Evolutionary conservation across 1,140 invertebrate genomes (phyloP).

Genomic region (Mactra quadrangularis): DNA sequence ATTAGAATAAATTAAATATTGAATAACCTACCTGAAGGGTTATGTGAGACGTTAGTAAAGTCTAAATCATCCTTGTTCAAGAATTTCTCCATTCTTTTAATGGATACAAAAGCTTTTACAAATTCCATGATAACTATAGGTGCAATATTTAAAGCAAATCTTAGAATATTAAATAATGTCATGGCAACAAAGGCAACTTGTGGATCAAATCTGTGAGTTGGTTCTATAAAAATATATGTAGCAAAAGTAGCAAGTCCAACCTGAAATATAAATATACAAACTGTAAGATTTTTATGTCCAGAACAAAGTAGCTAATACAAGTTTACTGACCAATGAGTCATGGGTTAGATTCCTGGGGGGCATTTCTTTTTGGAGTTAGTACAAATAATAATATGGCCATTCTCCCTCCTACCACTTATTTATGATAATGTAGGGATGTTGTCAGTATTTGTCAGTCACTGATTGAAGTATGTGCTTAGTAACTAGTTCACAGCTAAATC

Average conservation of each 20-base stretch:
- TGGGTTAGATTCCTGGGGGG: too few relatives aligned
- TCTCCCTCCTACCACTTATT: too few relatives aligned
- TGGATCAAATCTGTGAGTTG: conserved; percentile 82
- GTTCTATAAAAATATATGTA: conserved; percentile 82
- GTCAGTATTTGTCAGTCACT: too few relatives aligned
- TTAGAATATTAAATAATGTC: conserved; percentile 98
- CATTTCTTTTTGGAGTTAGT: too few relatives aligned
- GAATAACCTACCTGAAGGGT: background rate
- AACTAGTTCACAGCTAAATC: too few relatives aligned
- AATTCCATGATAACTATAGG: conserved; percentile 42
- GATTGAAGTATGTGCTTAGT: too few relatives aligned
- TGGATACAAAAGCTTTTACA: conserved; percentile 28
- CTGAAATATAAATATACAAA: conserved; percentile 82
- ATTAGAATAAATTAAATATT: too few relatives aligned
- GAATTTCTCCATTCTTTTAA: conserved; percentile 38
- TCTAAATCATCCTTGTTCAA: conserved; percentile 50
- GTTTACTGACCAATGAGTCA: too few relatives aligned
- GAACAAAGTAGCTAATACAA: too few relatives aligned
- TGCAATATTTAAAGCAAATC: conserved; percentile 89
- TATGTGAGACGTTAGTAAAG: conserved; percentile 28
- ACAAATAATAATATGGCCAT: too few relatives aligned
- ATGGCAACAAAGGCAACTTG: conserved; percentile 94
- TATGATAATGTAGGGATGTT: too few relatives aligned
- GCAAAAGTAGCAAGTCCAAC: conserved; percentile 86
- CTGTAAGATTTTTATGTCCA: too few relatives aligned